Evolutionary conservation across 2,113 vertebrate genomes (phyloP).

Genomic region (Cathartes aura): DNA sequence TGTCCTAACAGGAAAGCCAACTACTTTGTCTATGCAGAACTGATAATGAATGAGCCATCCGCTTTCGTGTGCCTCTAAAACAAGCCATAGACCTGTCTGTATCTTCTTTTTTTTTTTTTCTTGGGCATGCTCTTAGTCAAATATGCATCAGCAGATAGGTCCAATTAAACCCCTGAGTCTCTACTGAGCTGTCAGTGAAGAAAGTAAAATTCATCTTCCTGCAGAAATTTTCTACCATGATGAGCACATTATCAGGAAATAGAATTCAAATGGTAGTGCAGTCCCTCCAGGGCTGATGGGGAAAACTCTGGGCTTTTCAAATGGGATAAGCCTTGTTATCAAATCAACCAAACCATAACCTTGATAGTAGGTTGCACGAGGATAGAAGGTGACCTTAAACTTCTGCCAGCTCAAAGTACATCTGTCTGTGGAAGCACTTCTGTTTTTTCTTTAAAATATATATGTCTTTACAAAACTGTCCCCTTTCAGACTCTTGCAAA

Average conservation of each 20-base stretch:
- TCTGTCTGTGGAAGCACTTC: background rate
- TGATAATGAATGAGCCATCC: background rate
- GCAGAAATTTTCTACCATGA: slow-evolving; percentile 49
- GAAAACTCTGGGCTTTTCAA: background rate
- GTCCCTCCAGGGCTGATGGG: background rate
- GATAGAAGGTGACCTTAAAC: slow-evolving; percentile 23
- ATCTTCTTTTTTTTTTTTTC: background rate
- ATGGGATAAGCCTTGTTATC: background rate
- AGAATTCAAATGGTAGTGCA: slow-evolving; percentile 26
- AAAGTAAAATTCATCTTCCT: slow-evolving; percentile 52
- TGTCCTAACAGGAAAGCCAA: background rate
- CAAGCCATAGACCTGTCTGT: background rate
- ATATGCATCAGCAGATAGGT: slow-evolving; percentile 9
- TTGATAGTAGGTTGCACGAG: background rate
- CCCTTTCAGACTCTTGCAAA: background rate
- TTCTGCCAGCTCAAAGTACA: background rate
- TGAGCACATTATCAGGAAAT: slow-evolving; percentile 55
- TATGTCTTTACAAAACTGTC: background rate
- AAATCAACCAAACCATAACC: background rate
- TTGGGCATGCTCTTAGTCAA: slow-evolving; percentile 17
- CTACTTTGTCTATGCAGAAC: background rate
- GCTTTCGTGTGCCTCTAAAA: background rate
- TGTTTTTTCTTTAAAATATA: background rate
- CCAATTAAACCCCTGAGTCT: slow-evolving; percentile 34
- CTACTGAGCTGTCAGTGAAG: slow-evolving; percentile 39